These are phyloP conservation scores for Drosophila subpulchrella DNA, from an alignment of 1,140 invertebrate genomes.

Conservation along the genomic window DNA sequence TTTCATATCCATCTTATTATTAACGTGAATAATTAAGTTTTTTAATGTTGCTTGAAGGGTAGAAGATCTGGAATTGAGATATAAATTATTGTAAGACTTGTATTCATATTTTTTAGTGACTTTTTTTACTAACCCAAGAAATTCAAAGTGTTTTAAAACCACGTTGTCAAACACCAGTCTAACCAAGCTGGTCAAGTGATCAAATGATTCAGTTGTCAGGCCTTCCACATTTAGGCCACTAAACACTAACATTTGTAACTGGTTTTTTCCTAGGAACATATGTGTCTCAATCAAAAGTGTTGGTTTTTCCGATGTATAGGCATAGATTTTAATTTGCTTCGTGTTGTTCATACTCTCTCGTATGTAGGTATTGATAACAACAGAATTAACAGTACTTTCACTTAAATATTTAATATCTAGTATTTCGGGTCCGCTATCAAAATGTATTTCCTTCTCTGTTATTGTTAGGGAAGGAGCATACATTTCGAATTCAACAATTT, in stretches of 20 bases:
- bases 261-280: not conserved
- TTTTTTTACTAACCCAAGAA: slow-evolving; percentile 3
- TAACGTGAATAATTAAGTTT: not conserved
- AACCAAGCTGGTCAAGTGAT: not conserved
- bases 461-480: not conserved
- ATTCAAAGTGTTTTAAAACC: not conserved
- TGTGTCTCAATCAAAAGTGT: not conserved
- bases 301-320: too few species aligned
- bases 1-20: not conserved
- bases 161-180: not conserved
- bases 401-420: not conserved
- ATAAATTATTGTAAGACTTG: too few species aligned
- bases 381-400: not conserved
- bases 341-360: not conserved
- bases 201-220: not conserved
- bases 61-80: slow-evolving; percentile 1
- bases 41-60: not conserved
- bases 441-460: not conserved
- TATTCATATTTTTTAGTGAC: not conserved
- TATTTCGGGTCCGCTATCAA: not conserved
- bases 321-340: not conserved
- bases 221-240: not conserved
- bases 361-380: not conserved
- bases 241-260: not conserved
- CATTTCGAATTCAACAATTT: not conserved